Evolutionary conservation across 2,888 invertebrate species (phyloP), one percentile per base, ranked within the genome.

Genomic region (Saturnia japonica): DNA sequence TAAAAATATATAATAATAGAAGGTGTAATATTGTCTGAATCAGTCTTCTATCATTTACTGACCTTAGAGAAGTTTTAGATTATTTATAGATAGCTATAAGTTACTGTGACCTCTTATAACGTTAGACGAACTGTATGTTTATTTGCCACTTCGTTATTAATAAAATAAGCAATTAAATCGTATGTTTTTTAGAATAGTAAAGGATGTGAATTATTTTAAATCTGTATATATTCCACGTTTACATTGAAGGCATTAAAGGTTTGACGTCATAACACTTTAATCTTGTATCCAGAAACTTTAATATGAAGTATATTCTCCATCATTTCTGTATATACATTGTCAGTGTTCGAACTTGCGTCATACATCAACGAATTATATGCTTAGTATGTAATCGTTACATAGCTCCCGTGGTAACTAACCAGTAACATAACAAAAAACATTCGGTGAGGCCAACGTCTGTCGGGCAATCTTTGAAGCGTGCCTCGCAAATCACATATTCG

Each of bases 401-500:
- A 66, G 70, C 40, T 45, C 34, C 42, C 66, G 66, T 28, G 45
- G n/a, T n/a, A 1, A 40, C 16, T 40, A 40, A 34, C 68, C 51
- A 68, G 34, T 68, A 68, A 68, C n/a, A 34, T 34, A 68, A 71
- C 64, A 68, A 68, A 78, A 79, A 80, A 79, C 76, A 76, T 73
- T 75, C 73, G 75, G 72, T 76, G 75, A 79, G 80, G 81, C 81
- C 80, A 86, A 68, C 71, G 67, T 72, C 82, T 77, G 88, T 84
- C 91, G 91, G 90, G 87, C 88, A 89, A 88, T 87, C 88, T 91
- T 91, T 91, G 92, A 91, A 86, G 88, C 82, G 73, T 72, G 82
- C 80, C 82, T 91, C 91, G 88, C 92, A 93, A 93, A 92, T 93
- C 93, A 92, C 90, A 88, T 87, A 82, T 78, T 82, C 85, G 79